A percentile compares a stretch with the other conserved stretches of the same genome.
These are phyloP conservation scores for Schizopygopsis malacanthus DNA, from an alignment of 2,797 vertebrate species.

Conservation along the genomic window DNA sequence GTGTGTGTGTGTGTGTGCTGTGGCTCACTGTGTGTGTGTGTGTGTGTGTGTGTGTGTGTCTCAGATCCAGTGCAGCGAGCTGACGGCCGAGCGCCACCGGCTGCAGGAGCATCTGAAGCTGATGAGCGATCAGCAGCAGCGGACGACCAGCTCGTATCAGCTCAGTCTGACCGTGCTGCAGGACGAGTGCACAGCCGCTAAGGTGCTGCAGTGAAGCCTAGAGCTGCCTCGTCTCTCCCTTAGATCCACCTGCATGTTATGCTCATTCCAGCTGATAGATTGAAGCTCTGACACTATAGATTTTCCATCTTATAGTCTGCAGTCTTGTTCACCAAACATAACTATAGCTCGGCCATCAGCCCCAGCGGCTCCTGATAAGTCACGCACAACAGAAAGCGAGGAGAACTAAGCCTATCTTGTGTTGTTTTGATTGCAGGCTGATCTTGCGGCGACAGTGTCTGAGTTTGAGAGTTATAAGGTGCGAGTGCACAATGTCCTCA, in stretches of 20 bases:
- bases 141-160: constrained; percentile 77
- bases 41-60: constrained; percentile 18
- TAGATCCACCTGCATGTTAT: not conserved
- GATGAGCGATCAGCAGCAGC: constrained; percentile 86
- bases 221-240: not conserved
- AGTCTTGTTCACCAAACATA: constrained; percentile 50
- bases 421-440: constrained; percentile 77
- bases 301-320: constrained; percentile 48
- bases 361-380: constrained; percentile 50
- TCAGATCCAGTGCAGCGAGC: constrained; percentile 89
- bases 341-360: constrained; percentile 48
- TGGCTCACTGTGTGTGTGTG: too few relatives aligned
- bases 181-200: constrained; percentile 83
- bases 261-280: too few relatives aligned
- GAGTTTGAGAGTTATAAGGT: constrained; percentile 98
- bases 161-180: constrained; percentile 82
- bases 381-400: not conserved
- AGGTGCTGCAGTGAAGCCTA: constrained; percentile 74
- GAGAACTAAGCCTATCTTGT: not conserved
- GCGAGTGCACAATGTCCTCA: constrained; percentile 96
- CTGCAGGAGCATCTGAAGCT: constrained; percentile 87
- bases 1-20: too few relatives aligned
- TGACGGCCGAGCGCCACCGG: constrained; percentile 88
- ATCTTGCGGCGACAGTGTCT: constrained; percentile 80
- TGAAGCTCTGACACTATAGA: constrained; percentile 18